Evolutionary conservation across 2,888 invertebrate species (phyloP), one percentile per base, ranked within the genome.

Genomic region (Nomada ruficornis): DNA sequence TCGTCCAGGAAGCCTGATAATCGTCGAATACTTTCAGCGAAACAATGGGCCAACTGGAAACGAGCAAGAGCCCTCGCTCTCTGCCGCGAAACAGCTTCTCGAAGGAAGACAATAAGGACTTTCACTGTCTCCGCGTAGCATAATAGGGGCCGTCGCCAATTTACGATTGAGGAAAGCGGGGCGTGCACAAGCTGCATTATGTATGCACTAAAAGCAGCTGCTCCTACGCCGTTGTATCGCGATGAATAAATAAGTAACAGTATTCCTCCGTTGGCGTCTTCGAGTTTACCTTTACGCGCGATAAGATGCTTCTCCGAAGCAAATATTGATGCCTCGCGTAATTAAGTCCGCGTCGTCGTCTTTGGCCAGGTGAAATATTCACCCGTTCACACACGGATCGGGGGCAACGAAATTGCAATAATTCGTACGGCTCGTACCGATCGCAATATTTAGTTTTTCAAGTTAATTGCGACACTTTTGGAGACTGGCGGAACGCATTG

Each of bases 161-260:
- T 79, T 76, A 63, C 77, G 77, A 79, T 76, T 63, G 62, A 52
- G 78, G 77, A 50, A 60, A 76, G 63, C 78, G 55, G 63, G 47
- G 62, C 78, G 55, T 68, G 62, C 67, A 50, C 55, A 55, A 47
- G 47, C 68, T 76, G 68, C 63, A 79, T 79, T 79, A 79, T 76
- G 68, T 26, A 79, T 57, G 55, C 78, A 18, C 77, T 79, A 79
- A 76, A 79, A 79, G 77, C 78, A 75, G 62, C 68, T 18, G 36
- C 68, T 26, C 13, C 68, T 42, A n/a, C 70, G 29, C n/a, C 54
- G 67, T 59, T 55, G 50, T 23, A 55, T 52, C 68, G 42, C 69
- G 68, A 57, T 76, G 78, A 79, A 79, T 79, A 79, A 79, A 79
- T 76, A 79, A 77, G 64, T 73, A 77, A 73, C 64, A n/a, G 50